phyloP scores from a whole-genome alignment of 2,888 invertebrate species.

The Tetrapedia diversipes region DNA sequence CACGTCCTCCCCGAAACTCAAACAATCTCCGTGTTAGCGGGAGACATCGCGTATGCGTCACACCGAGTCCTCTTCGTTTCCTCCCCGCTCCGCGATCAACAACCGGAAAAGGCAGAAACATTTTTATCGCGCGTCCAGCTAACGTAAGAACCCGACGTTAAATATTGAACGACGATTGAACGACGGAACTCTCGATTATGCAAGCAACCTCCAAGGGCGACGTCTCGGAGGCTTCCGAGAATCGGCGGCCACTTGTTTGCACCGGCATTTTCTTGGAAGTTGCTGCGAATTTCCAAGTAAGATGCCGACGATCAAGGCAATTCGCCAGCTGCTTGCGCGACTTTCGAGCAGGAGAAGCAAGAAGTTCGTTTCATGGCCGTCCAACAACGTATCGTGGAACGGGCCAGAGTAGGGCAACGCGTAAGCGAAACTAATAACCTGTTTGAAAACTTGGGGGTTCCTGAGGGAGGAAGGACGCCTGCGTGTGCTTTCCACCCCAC shows the following conservation, averaged over 20 bases:
- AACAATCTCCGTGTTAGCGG: not conserved
- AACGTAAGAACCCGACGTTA: conserved; percentile 16
- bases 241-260: conserved; percentile 16
- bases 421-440: no score
- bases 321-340: not conserved
- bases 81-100: not conserved
- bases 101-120: not conserved
- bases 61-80: no score
- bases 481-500: not conserved
- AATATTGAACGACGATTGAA: conserved; percentile 30
- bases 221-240: conserved; percentile 20
- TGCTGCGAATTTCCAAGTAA: conserved; percentile 19
- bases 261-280: conserved; percentile 23
- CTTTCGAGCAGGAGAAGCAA: not conserved
- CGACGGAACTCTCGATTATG: conserved; percentile 40
- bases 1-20: conserved; percentile 1
- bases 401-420: no score
- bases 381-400: conserved; percentile 12
- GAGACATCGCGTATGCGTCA: conserved; percentile 25
- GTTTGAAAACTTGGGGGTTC: no score
- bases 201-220: conserved; percentile 36
- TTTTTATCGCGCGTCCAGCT: conserved; percentile 15
- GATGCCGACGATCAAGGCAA: conserved; percentile 12
- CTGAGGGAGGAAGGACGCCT: not conserved
- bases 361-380: conserved; percentile 2